Percentiles rank a stretch among this genome's conserved stretches.
Evolutionary conservation across 2,797 vertebrate genomes (phyloP).

Genomic region (Rhynchonycteris naso): DNA sequence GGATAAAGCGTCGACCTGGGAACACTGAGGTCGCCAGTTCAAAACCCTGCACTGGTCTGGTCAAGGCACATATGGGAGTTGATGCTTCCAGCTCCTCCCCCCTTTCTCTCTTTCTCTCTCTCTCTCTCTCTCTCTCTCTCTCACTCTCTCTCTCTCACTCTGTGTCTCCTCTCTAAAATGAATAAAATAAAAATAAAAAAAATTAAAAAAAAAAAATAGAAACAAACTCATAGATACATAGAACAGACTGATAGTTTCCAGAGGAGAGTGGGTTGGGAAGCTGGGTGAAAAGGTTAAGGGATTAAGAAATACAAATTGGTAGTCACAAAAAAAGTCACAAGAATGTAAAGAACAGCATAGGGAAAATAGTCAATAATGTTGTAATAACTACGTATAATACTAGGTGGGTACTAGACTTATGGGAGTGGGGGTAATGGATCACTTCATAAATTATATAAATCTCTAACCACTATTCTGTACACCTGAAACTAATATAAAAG

Average conservation of each 20-base stretch:
- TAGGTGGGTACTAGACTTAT: too few relatives aligned
- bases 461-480: not conserved
- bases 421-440: too few relatives aligned
- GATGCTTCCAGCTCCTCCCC: too few relatives aligned
- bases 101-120: too few relatives aligned
- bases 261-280: not conserved
- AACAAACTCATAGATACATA: not conserved
- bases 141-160: too few relatives aligned
- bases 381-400: not conserved
- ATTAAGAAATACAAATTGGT: not conserved
- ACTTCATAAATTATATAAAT: not conserved
- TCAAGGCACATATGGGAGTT: too few relatives aligned
- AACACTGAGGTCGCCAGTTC: too few relatives aligned
- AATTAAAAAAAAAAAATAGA: not conserved
- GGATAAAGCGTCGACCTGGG: too few relatives aligned
- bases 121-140: too few relatives aligned
- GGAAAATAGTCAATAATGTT: not conserved
- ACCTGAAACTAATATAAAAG: not conserved
- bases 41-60: too few relatives aligned
- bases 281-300: not conserved
- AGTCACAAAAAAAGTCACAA: not conserved
- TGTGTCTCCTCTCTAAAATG: too few relatives aligned
- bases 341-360: not conserved
- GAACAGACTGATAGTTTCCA: not conserved
- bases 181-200: not conserved